Evolutionary conservation across 2,888 invertebrate species (phyloP).

Genomic region (Stenurella melanura): DNA sequence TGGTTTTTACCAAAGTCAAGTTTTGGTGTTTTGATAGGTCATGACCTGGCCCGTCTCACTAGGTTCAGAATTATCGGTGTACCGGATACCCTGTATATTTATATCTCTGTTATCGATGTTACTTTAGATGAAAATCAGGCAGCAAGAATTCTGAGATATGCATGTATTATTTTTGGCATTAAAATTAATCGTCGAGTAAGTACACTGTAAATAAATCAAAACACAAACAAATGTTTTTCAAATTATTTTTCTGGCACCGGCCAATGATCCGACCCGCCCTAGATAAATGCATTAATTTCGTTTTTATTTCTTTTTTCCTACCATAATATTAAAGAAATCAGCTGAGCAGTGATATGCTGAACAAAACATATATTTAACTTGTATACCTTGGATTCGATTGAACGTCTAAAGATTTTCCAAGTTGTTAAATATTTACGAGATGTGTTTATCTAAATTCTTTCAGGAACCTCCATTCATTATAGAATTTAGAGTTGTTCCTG

Average conservation of each 20-base stretch:
- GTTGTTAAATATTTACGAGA: slow-evolving; percentile 19
- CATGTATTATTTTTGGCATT: too few species aligned
- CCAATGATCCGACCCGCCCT: background rate
- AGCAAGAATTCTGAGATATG: too few species aligned
- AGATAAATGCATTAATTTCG: background rate
- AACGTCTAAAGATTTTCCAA: slow-evolving; percentile 11
- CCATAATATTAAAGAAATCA: background rate
- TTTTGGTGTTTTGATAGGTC: too few species aligned
- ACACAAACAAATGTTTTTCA: background rate
- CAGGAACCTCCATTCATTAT: slow-evolving; percentile 40
- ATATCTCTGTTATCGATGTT: too few species aligned
- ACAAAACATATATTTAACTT: background rate
- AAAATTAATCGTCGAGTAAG: too few species aligned
- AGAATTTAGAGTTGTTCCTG: slow-evolving; percentile 31
- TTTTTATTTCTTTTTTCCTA: background rate
- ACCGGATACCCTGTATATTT: too few species aligned
- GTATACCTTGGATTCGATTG: slow-evolving; percentile 11
- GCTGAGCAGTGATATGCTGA: background rate
- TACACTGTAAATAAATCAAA: background rate
- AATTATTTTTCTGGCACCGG: background rate
- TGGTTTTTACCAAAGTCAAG: too few species aligned
- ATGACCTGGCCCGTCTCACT: too few species aligned
- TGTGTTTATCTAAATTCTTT: slow-evolving; percentile 15
- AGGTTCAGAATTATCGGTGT: too few species aligned
- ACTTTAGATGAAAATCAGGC: too few species aligned